A percentile compares a stretch with the other conserved stretches of the same genome.
phyloP scores from a whole-genome alignment of 2,797 vertebrate genomes.

The Chelidonichthys spinosus region DNA sequence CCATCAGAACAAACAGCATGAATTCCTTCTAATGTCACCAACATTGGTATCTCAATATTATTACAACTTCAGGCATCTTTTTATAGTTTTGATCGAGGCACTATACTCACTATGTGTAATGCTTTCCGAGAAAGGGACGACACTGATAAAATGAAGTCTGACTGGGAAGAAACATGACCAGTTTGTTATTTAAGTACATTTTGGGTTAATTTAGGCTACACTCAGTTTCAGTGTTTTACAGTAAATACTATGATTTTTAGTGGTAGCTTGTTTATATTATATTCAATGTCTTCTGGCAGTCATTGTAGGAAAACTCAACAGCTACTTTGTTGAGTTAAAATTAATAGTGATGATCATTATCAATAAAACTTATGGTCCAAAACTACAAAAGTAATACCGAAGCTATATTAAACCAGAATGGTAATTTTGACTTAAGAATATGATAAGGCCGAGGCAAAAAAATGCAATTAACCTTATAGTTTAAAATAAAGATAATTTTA shows the following conservation, averaged over 20 bases:
- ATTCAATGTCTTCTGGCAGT: neutral
- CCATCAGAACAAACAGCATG: slow-evolving; percentile 12
- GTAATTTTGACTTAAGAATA: neutral
- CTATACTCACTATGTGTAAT: neutral
- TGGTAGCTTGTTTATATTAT: neutral
- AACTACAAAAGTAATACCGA: neutral
- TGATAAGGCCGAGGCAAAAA: neutral
- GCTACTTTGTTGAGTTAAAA: neutral
- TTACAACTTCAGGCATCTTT: neutral
- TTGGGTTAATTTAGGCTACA: neutral
- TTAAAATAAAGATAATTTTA: neutral
- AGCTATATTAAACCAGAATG: neutral
- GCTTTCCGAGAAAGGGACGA: neutral
- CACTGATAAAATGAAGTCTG: neutral
- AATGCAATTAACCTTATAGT: neutral
- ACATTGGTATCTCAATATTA: neutral
- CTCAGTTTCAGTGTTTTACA: neutral
- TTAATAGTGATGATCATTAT: neutral
- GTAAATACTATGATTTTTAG: neutral
- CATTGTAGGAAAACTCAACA: neutral
- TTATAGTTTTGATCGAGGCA: neutral
- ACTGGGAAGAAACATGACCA: neutral
- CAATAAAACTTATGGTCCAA: neutral
- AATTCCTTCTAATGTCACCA: slow-evolving; percentile 8
- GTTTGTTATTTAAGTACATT: neutral